phyloP scores from a whole-genome alignment of 2,888 invertebrate genomes.

The Pherbina coryleti region DNA sequence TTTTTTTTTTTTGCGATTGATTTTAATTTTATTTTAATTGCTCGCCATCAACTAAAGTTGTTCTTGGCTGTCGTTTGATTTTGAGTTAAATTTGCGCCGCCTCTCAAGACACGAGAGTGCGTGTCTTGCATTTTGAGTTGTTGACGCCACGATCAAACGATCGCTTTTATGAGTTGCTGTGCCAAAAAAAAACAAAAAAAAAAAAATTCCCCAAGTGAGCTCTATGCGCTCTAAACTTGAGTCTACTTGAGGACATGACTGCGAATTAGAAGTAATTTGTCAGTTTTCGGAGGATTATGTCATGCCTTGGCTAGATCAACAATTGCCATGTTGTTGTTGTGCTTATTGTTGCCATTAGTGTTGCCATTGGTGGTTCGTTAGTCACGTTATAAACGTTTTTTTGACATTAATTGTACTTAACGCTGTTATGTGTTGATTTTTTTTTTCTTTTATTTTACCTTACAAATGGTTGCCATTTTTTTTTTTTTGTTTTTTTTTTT shows the following conservation, averaged over 20 bases:
- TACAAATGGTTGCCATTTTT: neutral
- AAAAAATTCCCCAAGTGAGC: neutral
- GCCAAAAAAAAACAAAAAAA: constrained; percentile 1
- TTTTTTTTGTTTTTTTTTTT: neutral
- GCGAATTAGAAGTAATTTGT: constrained; percentile 39
- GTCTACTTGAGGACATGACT: constrained; percentile 33
- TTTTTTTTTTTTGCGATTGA: neutral
- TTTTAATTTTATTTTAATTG: neutral
- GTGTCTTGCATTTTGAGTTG: neutral
- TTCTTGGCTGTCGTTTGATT: neutral
- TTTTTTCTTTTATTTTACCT: neutral
- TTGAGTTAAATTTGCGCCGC: neutral
- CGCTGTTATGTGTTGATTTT: neutral
- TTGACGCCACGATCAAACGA: constrained; percentile 7
- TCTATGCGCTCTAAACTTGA: neutral
- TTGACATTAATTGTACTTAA: constrained; percentile 21
- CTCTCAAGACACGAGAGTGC: neutral
- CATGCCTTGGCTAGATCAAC: constrained; percentile 14
- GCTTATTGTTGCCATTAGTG: neutral
- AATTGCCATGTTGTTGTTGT: neutral
- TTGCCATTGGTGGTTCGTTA: constrained; percentile 24
- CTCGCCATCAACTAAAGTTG: neutral
- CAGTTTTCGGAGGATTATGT: constrained; percentile 36
- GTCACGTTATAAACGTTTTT: constrained; percentile 25
- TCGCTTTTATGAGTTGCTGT: neutral